phyloP scores from a whole-genome alignment of 1,140 invertebrate genomes.

The Neocloeon triangulifer region DNA sequence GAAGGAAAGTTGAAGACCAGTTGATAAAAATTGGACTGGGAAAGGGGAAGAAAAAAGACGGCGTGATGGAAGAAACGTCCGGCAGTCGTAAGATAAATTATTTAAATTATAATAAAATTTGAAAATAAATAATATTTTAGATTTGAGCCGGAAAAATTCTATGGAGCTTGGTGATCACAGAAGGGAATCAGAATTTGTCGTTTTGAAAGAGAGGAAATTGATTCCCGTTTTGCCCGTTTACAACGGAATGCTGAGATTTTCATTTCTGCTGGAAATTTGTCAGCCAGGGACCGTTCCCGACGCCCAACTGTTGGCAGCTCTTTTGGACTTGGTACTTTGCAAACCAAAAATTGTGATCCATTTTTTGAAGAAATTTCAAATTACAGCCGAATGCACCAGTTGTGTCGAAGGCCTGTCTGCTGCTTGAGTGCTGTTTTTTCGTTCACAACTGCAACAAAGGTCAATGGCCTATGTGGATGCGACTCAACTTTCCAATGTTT shows the following conservation, averaged over 20 bases:
- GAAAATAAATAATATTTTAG: conserved; percentile 17
- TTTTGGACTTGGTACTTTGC: conserved; percentile 72
- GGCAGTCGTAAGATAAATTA: conserved; percentile 36
- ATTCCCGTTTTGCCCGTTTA: conserved; percentile 48
- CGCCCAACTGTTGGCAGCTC: conserved; percentile 80
- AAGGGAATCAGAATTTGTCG: conserved; percentile 62
- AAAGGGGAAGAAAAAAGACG: conserved; percentile 56
- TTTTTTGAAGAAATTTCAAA: neutral
- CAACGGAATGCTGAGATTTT: conserved; percentile 61
- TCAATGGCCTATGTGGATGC: conserved; percentile 94
- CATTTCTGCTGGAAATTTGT: conserved; percentile 81
- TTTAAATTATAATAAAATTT: neutral
- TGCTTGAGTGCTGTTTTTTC: conserved; percentile 88
- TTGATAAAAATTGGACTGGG: conserved; percentile 50
- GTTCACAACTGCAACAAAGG: conserved; percentile 95
- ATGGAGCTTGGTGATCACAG: conserved; percentile 52
- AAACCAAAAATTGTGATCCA: too few species aligned
- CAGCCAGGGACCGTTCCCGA: conserved; percentile 89
- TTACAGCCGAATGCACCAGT: conserved; percentile 77
- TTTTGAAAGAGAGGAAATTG: conserved; percentile 61
- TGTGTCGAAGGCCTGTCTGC: conserved; percentile 64
- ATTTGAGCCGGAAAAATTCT: conserved; percentile 61
- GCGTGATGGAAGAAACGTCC: conserved; percentile 59
- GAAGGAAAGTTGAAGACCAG: conserved; percentile 63
- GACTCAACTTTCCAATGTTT: conserved; percentile 58